Conservation (phyloP, 1,140 invertebrate genomes). For the Zaprionus kolodkinae region DNA sequence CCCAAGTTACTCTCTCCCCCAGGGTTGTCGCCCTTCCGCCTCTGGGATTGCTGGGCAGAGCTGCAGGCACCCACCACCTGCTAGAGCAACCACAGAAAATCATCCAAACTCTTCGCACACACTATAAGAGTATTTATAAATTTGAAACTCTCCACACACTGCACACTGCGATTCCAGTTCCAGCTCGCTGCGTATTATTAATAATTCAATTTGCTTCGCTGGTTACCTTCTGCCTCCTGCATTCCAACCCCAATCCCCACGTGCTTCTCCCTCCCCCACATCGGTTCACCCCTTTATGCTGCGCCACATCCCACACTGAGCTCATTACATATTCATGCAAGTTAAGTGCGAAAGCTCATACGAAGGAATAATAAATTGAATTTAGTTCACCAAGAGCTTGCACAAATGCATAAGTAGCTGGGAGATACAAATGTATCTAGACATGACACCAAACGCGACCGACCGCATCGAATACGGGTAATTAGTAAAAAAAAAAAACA, state of each 20-base stretch:
- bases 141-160: slow-evolving; percentile 5
- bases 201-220: slow-evolving; percentile 76
- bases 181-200: slow-evolving; percentile 69
- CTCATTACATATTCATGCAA: slow-evolving; percentile 81
- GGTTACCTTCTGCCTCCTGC: slow-evolving; percentile 16
- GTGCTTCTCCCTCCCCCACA: no score
- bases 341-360: slow-evolving; percentile 81
- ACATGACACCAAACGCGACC: slow-evolving; percentile 14
- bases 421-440: slow-evolving; percentile 59
- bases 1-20: slow-evolving; percentile 40
- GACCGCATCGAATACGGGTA: neutral
- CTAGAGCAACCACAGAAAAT: neutral
- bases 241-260: neutral
- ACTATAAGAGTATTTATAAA: slow-evolving; percentile 33
- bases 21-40: slow-evolving; percentile 55
- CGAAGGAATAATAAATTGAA: slow-evolving; percentile 79
- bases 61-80: neutral
- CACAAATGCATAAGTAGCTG: slow-evolving; percentile 67
- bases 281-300: slow-evolving; percentile 17
- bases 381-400: slow-evolving; percentile 47
- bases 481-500: no score
- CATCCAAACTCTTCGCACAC: slow-evolving; percentile 10
- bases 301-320: slow-evolving; percentile 21
- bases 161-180: slow-evolving; percentile 9
- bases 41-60: neutral